Percentiles rank a stretch among this genome's conserved stretches.
phyloP scores from a whole-genome alignment of 2,888 invertebrate species.

The Deroplatys truncata region DNA sequence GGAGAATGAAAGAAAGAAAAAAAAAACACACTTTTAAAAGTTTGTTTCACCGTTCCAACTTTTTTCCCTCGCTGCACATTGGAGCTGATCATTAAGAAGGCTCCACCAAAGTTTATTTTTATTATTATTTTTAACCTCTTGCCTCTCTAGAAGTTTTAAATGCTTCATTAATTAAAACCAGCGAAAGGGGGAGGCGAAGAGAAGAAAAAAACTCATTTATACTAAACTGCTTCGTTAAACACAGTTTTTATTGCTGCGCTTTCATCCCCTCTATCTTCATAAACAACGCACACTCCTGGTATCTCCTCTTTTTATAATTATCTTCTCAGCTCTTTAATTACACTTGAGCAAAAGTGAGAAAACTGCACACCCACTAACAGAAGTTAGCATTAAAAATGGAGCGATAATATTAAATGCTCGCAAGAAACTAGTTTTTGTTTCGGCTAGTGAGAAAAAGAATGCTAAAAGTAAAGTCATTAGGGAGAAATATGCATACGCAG shows the following conservation, averaged over 20 bases:
- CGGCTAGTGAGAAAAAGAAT: neutral
- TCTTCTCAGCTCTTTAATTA: neutral
- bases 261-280: neutral
- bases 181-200: neutral
- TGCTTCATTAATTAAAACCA: neutral
- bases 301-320: neutral
- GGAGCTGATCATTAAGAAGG: neutral
- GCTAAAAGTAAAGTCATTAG: neutral
- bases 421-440: neutral
- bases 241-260: neutral
- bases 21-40: neutral
- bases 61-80: neutral
- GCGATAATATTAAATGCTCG: neutral
- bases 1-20: too few species aligned
- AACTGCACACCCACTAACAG: neutral
- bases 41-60: neutral
- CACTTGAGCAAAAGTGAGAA: neutral
- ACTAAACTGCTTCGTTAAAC: neutral
- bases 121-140: neutral
- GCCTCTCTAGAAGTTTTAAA: neutral
- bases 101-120: neutral
- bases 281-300: neutral
- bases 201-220: neutral
- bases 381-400: neutral
- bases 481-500: neutral